A percentile compares a stretch with the other conserved stretches of the same genome.
These are phyloP conservation scores for Hyaena hyaena DNA, from an alignment of 2,113 vertebrate genomes.

Conservation along the genomic window DNA sequence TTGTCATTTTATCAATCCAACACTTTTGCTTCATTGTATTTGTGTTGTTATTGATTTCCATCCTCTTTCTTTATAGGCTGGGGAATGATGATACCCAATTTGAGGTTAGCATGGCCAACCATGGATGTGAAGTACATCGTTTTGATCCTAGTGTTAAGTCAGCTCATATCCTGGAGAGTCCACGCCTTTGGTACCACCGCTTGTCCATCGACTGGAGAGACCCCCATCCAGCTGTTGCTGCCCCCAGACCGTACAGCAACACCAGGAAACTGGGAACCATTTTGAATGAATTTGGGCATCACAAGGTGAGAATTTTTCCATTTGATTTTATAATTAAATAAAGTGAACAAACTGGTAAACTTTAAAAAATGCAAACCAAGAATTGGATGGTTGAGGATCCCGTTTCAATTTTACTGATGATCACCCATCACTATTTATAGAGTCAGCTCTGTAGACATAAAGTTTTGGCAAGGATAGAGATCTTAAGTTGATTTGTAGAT, in stretches of 20 bases:
- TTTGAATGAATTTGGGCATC: constrained; percentile 95
- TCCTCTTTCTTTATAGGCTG: constrained; percentile 84
- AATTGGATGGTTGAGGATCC: background rate
- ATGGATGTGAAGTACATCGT: constrained; percentile 94
- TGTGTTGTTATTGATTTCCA: background rate
- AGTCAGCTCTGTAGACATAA: background rate
- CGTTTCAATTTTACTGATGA: background rate
- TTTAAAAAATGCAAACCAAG: background rate
- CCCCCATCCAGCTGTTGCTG: constrained; percentile 90
- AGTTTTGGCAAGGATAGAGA: background rate
- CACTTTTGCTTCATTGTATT: background rate
- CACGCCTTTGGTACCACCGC: constrained; percentile 91
- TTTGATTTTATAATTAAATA: background rate
- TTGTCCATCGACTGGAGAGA: constrained; percentile 96
- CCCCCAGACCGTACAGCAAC: constrained; percentile 86
- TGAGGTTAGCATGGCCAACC: constrained; percentile 89
- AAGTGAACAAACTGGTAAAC: background rate
- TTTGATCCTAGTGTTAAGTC: constrained; percentile 93
- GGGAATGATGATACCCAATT: constrained; percentile 89
- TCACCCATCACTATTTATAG: background rate
- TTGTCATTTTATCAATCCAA: background rate
- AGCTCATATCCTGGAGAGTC: constrained; percentile 90
- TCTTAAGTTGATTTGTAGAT: constrained; percentile 13
- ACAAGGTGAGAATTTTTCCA: constrained; percentile 86
- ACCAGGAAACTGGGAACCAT: constrained; percentile 94